These are phyloP conservation scores for Tinea pellionella DNA, from an alignment of 2,888 invertebrate genomes.

Conservation along the genomic window DNA sequence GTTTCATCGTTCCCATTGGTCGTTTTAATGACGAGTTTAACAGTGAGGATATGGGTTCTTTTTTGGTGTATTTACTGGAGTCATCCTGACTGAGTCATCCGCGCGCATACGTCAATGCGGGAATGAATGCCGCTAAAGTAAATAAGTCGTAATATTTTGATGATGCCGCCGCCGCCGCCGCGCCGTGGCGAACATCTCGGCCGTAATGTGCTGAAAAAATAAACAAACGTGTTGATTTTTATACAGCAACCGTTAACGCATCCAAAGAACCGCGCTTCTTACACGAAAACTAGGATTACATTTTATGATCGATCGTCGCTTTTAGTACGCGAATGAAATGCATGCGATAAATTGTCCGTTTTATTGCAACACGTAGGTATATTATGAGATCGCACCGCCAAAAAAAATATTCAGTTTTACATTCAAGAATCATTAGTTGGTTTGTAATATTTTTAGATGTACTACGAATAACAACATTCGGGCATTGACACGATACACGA, in stretches of 20 bases:
- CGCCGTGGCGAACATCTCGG: slow-evolving; percentile 38
- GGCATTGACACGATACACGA: slow-evolving; percentile 7
- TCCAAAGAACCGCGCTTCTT: slow-evolving; percentile 3
- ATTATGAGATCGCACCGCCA: not conserved
- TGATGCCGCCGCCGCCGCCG: slow-evolving; percentile 39
- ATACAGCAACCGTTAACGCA: slow-evolving; percentile 37
- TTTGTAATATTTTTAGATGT: not conserved
- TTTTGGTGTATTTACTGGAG: not conserved
- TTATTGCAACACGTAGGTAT: not conserved
- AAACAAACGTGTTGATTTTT: slow-evolving; percentile 63
- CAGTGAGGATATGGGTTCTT: not conserved
- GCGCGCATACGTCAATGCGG: slow-evolving; percentile 37
- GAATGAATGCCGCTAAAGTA: slow-evolving; percentile 47
- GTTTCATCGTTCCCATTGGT: not conserved
- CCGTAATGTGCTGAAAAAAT: slow-evolving; percentile 54
- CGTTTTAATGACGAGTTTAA: not conserved
- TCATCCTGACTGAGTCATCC: slow-evolving; percentile 36
- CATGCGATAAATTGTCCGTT: not conserved
- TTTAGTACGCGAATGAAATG: not conserved
- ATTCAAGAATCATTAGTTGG: not conserved
- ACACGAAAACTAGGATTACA: not conserved
- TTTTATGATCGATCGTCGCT: not conserved
- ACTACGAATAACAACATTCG: not conserved
- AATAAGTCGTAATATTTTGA: slow-evolving; percentile 65
- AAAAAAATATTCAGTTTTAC: not conserved